Conservation (phyloP, 2,888 invertebrate species). For the Mamestra brassicae region DNA sequence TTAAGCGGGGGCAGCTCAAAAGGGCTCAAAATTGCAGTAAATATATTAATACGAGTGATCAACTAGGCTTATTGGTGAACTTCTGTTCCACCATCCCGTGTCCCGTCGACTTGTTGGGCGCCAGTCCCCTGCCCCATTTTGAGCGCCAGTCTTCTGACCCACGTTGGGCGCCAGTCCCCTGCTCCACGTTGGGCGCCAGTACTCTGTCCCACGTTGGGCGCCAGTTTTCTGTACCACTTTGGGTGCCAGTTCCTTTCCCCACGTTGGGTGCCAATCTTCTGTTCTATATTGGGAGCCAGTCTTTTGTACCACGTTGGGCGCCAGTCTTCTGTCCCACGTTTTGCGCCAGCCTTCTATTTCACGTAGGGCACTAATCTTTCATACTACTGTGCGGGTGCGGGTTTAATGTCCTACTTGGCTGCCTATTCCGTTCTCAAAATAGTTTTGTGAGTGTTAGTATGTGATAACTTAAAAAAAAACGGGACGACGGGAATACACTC, state of each 20-base stretch:
- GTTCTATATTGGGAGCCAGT: neutral
- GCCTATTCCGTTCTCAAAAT: no score
- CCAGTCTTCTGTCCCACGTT: neutral
- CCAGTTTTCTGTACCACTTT: neutral
- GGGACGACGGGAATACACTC: no score
- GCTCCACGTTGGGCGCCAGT: neutral
- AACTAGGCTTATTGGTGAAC: no score
- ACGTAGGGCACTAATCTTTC: neutral
- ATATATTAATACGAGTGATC: no score
- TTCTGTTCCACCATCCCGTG: no score
- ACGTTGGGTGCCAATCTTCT: neutral
- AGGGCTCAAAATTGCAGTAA: no score
- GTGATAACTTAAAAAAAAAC: no score
- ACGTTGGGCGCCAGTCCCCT: neutral
- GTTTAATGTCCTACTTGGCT: no score
- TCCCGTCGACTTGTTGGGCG: neutral
- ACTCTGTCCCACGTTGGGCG: neutral
- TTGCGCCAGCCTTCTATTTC: neutral
- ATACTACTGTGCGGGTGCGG: no score
- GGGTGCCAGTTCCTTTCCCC: neutral
- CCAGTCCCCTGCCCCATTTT: neutral
- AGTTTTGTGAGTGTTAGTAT: neutral
- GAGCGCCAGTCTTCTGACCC: neutral
- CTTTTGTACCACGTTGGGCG: neutral
- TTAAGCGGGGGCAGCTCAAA: no score